phyloP scores from a whole-genome alignment of 1,140 invertebrate genomes.

The Apis laboriosa region DNA sequence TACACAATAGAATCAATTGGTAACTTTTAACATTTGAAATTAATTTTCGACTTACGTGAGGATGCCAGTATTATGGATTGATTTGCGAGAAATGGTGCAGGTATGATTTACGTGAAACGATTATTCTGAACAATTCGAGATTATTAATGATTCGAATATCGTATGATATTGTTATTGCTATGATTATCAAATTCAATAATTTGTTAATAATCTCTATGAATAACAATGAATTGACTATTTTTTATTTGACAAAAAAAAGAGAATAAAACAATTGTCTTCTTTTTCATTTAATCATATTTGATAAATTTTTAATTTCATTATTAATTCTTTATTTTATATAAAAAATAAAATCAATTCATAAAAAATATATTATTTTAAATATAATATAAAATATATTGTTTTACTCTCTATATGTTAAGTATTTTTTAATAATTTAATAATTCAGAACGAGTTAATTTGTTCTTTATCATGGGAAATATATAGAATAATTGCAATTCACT shows the following conservation, averaged over 20 bases:
- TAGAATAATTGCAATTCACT: too few relatives aligned
- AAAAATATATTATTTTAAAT: background rate
- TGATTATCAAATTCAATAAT: background rate
- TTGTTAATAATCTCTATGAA: conserved; percentile 18
- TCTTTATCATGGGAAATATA: too few relatives aligned
- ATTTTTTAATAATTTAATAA: background rate
- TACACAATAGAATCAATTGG: background rate
- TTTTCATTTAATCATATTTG: background rate
- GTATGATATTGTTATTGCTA: background rate
- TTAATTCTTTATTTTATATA: too few relatives aligned
- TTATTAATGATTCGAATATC: conserved; percentile 24
- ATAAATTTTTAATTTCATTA: too few relatives aligned
- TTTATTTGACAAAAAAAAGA: background rate
- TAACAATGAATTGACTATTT: background rate
- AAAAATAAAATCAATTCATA: background rate
- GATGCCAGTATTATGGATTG: conserved; percentile 67
- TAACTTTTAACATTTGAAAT: background rate
- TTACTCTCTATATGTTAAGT: background rate
- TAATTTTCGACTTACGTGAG: conserved; percentile 65
- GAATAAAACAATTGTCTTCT: background rate
- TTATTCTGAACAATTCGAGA: conserved; percentile 5
- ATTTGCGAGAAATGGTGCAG: conserved; percentile 75
- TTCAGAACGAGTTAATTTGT: background rate
- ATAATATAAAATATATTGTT: background rate
- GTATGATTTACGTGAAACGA: conserved; percentile 52